Evolutionary conservation across 2,888 invertebrate species (phyloP).

Genomic region (Acleris cristana): DNA sequence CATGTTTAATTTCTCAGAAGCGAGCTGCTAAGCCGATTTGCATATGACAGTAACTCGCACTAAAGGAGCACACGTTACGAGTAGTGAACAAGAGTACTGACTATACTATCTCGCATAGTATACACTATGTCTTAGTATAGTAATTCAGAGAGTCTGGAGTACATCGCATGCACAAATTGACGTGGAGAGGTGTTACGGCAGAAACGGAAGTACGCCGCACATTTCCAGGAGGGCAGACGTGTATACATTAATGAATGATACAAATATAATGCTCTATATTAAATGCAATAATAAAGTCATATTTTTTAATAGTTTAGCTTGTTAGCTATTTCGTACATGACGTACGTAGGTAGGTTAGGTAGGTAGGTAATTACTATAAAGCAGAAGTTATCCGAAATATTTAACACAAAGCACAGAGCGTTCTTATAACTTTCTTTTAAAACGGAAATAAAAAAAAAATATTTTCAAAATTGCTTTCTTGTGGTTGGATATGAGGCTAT

Average conservation of each 20-base stretch:
- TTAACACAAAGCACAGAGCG: background rate
- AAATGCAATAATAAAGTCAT: no score
- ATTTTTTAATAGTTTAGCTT: no score
- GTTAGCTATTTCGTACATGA: background rate
- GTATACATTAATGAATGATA: no score
- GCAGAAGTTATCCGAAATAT: background rate
- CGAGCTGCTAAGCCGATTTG: background rate
- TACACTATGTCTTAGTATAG: background rate
- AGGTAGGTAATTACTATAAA: no score
- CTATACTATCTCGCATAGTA: no score
- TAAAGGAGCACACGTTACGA: no score
- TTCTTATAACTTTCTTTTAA: background rate
- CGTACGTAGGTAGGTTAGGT: no score
- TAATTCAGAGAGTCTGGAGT: conserved; percentile 3
- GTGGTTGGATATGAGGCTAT: no score
- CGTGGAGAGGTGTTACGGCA: background rate
- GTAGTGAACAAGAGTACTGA: no score
- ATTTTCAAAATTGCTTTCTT: no score
- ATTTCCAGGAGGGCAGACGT: background rate
- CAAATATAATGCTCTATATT: background rate
- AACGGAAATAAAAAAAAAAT: background rate
- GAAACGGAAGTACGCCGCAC: background rate
- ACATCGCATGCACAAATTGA: conserved; percentile 3
- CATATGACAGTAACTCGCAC: background rate
- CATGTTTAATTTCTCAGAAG: no score